phyloP scores from a whole-genome alignment of 2,888 invertebrate species.

The Rotaria macrura region DNA sequence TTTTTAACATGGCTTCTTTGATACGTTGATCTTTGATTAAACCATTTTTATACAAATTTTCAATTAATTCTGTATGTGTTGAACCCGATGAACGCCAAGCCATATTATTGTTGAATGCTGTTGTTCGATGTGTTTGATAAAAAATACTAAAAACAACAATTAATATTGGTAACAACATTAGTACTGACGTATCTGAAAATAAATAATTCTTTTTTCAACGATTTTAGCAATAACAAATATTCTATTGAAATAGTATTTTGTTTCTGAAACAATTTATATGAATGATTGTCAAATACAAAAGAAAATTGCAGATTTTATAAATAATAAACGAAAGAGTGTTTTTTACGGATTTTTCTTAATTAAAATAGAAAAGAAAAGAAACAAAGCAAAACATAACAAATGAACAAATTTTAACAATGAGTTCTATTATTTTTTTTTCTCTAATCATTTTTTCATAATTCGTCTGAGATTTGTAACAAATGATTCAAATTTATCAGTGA shows the following conservation, averaged over 20 bases:
- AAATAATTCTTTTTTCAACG: too few species aligned
- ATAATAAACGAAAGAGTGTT: not conserved
- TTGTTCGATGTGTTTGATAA: not conserved
- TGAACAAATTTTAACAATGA: not conserved
- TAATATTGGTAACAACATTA: not conserved
- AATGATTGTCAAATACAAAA: too few species aligned
- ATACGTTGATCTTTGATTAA: slow-evolving; percentile 44
- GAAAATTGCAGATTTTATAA: too few species aligned
- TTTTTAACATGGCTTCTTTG: slow-evolving; percentile 44
- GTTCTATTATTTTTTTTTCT: too few species aligned
- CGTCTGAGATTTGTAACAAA: slow-evolving; percentile 16
- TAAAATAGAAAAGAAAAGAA: not conserved
- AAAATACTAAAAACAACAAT: not conserved
- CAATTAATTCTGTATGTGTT: slow-evolving; percentile 25
- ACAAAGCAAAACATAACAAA: not conserved
- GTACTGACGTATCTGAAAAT: not conserved
- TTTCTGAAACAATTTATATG: too few species aligned
- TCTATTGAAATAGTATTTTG: too few species aligned
- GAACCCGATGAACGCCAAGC: slow-evolving; percentile 30
- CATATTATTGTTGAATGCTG: slow-evolving; percentile 3
- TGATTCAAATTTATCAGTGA: not conserved
- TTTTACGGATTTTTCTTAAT: not conserved
- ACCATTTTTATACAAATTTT: slow-evolving; percentile 36
- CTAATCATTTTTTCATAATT: not conserved
- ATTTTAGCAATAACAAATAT: too few species aligned